phyloP scores from a whole-genome alignment of 30 jellyfish, hydroid and myxozoan species.

The Chrysaora quinquecirrha region DNA sequence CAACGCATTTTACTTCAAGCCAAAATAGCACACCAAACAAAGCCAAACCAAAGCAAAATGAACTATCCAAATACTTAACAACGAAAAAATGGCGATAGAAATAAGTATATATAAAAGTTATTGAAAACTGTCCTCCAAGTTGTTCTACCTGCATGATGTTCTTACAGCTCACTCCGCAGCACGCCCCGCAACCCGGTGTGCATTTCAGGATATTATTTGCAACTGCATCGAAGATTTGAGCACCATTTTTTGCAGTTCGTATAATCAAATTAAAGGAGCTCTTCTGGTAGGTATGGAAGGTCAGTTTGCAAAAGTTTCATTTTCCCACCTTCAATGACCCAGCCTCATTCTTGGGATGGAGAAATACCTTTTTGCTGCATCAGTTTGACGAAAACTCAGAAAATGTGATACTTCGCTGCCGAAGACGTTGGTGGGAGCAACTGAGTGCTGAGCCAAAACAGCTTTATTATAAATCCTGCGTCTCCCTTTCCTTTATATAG shows the following conservation, averaged over 20 bases:
- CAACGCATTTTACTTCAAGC: too few relatives aligned
- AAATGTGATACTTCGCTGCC: slow-evolving; percentile 18
- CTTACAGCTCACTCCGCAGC: slow-evolving; percentile 9
- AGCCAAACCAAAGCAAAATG: too few relatives aligned
- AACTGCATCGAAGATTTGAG: slow-evolving; percentile 39
- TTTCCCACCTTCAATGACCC: slow-evolving; percentile 16
- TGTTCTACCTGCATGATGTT: slow-evolving; percentile 4
- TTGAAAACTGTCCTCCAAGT: too few relatives aligned
- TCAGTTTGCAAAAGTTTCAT: slow-evolving; percentile 13
- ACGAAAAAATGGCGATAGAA: too few relatives aligned
- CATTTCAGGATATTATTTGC: slow-evolving; percentile 27
- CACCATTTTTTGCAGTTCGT: slow-evolving; percentile 35
- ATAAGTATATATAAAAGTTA: too few relatives aligned
- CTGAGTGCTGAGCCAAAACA: slow-evolving; percentile 27
- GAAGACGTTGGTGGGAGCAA: slow-evolving; percentile 26
- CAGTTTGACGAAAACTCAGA: slow-evolving; percentile 9
- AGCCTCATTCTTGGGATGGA: slow-evolving; percentile 20
- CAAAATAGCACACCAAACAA: too few relatives aligned
- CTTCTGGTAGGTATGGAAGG: slow-evolving; percentile 40
- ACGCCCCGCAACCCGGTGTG: slow-evolving; percentile 15
- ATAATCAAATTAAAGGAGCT: slow-evolving; percentile 1
- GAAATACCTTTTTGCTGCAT: slow-evolving; percentile 5
- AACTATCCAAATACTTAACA: too few relatives aligned
- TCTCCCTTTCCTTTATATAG: slow-evolving; percentile 45
- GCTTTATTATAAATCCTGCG: slow-evolving; percentile 49